Conservation (phyloP, 2,888 invertebrate genomes). For the Cantharis rufa region DNA sequence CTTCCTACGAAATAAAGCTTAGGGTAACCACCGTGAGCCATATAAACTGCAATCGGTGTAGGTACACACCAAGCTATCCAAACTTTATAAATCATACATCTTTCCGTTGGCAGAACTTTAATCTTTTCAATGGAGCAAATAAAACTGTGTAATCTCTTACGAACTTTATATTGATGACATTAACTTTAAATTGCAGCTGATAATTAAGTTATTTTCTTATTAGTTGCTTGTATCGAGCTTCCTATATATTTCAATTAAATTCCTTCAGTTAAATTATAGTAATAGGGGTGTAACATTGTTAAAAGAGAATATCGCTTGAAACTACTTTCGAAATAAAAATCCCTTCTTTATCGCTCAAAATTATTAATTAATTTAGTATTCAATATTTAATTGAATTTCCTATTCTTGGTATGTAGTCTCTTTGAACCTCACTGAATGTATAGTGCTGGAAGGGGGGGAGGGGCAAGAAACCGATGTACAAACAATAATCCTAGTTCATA, state of each 20-base stretch:
- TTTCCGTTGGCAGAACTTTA: background rate
- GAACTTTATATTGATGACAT: background rate
- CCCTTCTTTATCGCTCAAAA: background rate
- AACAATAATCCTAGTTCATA: background rate
- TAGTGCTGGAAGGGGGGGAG: background rate
- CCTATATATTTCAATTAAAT: constrained; percentile 1
- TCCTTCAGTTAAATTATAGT: background rate
- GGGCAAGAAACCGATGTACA: background rate
- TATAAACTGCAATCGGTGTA: constrained; percentile 22
- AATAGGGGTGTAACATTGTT: background rate
- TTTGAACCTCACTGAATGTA: background rate
- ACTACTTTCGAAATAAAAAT: background rate
- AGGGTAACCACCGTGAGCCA: constrained; percentile 25
- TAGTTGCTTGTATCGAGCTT: background rate
- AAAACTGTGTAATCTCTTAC: background rate
- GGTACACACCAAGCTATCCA: constrained; percentile 9
- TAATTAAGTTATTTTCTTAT: constrained; percentile 5
- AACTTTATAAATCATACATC: background rate
- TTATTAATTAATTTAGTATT: background rate
- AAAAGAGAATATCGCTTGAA: background rate
- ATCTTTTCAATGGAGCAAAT: background rate
- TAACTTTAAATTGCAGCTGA: background rate
- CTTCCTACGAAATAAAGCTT: constrained; percentile 30
- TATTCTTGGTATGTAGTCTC: no score
- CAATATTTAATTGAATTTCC: background rate